These are phyloP conservation scores for Agrotis ipsilon DNA, from an alignment of 2,888 invertebrate species.

Conservation along the genomic window DNA sequence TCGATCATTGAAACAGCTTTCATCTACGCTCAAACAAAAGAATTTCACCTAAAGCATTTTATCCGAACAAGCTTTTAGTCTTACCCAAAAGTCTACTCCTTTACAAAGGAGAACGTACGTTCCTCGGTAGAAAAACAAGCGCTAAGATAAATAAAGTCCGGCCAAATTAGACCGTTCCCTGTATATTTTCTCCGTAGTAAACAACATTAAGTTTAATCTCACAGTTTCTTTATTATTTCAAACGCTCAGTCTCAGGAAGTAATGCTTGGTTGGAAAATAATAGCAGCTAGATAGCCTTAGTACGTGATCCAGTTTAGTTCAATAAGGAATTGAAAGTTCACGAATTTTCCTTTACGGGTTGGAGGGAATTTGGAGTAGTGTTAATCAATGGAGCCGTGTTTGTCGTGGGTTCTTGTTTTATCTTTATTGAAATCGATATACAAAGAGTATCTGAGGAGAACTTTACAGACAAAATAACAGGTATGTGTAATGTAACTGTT, in stretches of 20 bases:
- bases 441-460: not conserved
- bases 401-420: constrained; percentile 24
- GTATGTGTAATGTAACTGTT: too few relatives aligned
- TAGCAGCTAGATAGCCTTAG: constrained; percentile 37
- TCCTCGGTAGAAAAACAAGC: constrained; percentile 40
- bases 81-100: constrained; percentile 10
- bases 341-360: constrained; percentile 56
- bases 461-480: too few relatives aligned
- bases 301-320: constrained; percentile 57
- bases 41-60: constrained; percentile 1
- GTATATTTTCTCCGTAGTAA: constrained; percentile 55
- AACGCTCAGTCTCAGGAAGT: constrained; percentile 54
- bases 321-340: constrained; percentile 55
- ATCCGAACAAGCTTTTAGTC: constrained; percentile 20
- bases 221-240: constrained; percentile 61
- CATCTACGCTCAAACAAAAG: not conserved
- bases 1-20: not conserved
- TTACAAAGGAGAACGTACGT: constrained; percentile 26
- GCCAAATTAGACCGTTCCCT: constrained; percentile 52
- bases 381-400: constrained; percentile 54
- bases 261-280: constrained; percentile 47
- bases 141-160: constrained; percentile 52
- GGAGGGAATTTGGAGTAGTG: constrained; percentile 37
- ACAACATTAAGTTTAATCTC: constrained; percentile 63
- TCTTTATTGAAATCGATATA: constrained; percentile 17